Conservation (phyloP, 2,797 vertebrate genomes). For the Sebastes itinus region DNA sequence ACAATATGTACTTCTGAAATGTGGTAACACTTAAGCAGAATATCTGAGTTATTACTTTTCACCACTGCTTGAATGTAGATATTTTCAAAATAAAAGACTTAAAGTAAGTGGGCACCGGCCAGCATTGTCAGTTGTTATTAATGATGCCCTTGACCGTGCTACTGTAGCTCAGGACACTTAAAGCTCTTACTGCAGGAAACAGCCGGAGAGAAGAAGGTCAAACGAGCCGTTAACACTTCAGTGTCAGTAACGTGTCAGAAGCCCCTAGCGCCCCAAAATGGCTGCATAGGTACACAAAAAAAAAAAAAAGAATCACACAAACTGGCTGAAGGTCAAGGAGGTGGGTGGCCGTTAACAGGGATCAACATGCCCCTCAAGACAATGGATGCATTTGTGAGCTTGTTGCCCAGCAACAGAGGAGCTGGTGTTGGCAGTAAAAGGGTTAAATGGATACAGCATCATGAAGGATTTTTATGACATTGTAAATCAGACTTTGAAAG, state of each 20-base stretch:
- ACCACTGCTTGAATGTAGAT: neutral
- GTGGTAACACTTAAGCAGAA: neutral
- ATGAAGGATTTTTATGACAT: slow-evolving; percentile 23
- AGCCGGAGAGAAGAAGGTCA: neutral
- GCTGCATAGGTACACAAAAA: neutral
- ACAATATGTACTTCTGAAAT: neutral
- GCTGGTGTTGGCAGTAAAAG: neutral
- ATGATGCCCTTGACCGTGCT: slow-evolving; percentile 16
- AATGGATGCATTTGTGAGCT: slow-evolving; percentile 29
- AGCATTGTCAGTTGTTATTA: slow-evolving; percentile 8
- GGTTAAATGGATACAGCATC: neutral
- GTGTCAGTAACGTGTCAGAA: slow-evolving; percentile 4
- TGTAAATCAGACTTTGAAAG: slow-evolving; percentile 5
- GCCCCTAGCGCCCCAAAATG: neutral
- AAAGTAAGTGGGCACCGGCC: neutral
- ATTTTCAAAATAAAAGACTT: slow-evolving; percentile 8
- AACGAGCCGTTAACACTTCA: slow-evolving; percentile 8
- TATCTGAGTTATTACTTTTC: neutral
- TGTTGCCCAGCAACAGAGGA: slow-evolving; percentile 47
- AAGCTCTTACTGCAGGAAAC: slow-evolving; percentile 2
- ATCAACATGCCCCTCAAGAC: slow-evolving; percentile 36
- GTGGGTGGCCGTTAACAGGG: slow-evolving; percentile 4
- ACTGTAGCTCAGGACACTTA: slow-evolving; percentile 1
- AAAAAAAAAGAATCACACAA: neutral
- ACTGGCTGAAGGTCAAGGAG: slow-evolving; percentile 26